Evolutionary conservation across 2,113 vertebrate genomes (phyloP), one percentile per base, ranked within the genome.

Genomic region (Myrmecobius fasciatus): DNA sequence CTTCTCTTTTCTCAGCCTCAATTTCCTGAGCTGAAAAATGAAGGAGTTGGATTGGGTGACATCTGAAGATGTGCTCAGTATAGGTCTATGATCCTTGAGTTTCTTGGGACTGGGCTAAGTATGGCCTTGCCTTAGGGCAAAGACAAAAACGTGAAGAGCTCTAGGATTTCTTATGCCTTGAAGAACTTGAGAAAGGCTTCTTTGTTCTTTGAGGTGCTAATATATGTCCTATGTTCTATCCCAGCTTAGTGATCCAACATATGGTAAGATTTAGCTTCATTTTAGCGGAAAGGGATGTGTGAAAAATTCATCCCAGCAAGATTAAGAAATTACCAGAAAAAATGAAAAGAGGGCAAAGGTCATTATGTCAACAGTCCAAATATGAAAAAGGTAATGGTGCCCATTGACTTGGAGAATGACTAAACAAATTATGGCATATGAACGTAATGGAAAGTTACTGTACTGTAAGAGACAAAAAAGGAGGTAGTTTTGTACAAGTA

Each of bases 211-310:
- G 91, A 36, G 56, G 25, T 92, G 67, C 31, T 75, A 52, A 56
- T n/a, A 75, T 8, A 88, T 8, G 67, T 24, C 43, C n/a, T 83
- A 83, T 75, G 60, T 75, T 75, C 31, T n/a, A 36, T 43, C n/a
- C n/a, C n/a, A 83, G 67, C 31, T 92, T 67, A 0, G 26, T 75
- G 31, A 7, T 48, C 92, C 0, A 91, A 56, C 0, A 89, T 10
- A 94, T 14, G 91, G 47, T 8, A 11, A 95, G 91, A 93, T 91
- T 60, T 95, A 6, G 0, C 28, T 67, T 94, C 7, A 53, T 91
- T 95, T 75, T 95, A 94, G 17, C 56, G 54, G 94, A 90, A 95
- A 91, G 93, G 7, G 2, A 92, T 60, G 49, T 92, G 88, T 91
- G 56, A 48, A 75, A 53, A 93, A 53, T 95, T 91, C 3, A 54